Base-by-base conservation (phyloP, 2,113 vertebrate genomes). In the Arenaria interpres region DNA sequence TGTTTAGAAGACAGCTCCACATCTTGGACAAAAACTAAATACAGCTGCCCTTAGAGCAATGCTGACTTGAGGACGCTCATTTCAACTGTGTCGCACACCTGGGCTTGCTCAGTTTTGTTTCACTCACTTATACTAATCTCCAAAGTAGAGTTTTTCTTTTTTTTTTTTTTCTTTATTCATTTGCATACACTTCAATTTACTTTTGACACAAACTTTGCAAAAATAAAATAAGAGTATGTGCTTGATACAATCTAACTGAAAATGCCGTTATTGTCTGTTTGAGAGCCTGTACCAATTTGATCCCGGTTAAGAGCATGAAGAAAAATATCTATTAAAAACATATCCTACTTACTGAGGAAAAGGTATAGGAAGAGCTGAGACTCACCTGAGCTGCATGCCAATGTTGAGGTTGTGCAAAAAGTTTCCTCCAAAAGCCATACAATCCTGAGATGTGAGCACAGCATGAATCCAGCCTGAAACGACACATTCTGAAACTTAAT, bases 381-480 rank as follows among this genome's bases (percentile, higher is more conserved):
- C 98, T 89, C 92, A 99, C 99, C 99, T 99, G 99, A 99, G 99
- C 98, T 99, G 99, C 99, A 99, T 99, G 99, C 98, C 98, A 97
- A 99, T 99, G 95, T 99, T 99, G 94, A 99, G 99, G 98, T 99
- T 99, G 98, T 99, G 99, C 97, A 99, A 99, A 98, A 99, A 99
- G 97, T 99, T 99, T 85, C 99, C 99, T 96, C 99, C 99, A 78
- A 99, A 99, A 84, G 99, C 99, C 99, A 99, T 99, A 98, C 99
- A 99, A 98, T 99, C 99, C 99, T 99, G 99, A 99, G 99, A 99
- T 69, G 99, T 99, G 97, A 99, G 99, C 97, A 99, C 99, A 91
- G 98, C 99, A 14, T 99, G 99, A 97, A 99, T 99, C 99, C 99
- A 99, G 96, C 99, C 99, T 99, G 98, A 82, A 98, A 97, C 6